Evolutionary conservation across 92 coral and sea anemone species (phyloP), one percentile per base, ranked within the genome.

Genomic region (Phenganax subtilis): DNA sequence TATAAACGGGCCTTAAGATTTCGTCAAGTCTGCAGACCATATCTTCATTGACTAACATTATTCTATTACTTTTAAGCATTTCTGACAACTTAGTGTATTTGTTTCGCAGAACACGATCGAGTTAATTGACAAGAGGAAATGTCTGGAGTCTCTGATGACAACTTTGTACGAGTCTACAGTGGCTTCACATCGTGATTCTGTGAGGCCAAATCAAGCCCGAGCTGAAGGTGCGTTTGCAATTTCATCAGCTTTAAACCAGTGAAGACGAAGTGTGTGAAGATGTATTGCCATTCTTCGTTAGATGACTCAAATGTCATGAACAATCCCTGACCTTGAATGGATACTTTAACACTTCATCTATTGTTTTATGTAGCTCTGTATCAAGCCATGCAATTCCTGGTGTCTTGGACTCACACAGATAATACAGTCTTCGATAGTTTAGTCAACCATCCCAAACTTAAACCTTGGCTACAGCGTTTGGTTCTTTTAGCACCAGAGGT

Each of bases 401-500:
- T 94, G 60, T 94, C 98, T 20, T 91, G 97, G 87, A 96, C 98
- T 51, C 92, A 91, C 86, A 94, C 98, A 15, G 97, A 94, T 57
- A 81, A 88, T 12, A 86, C 87, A 66, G 97, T 94, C 10, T 84
- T 90, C 75, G 86, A 89, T 47, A 88, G 90, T 10, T 89, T 91
- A 77, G 85, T 94, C 30, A 88, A 90, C 54, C 98, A 94, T 54
- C 90, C 91, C 81, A 91, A 94, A 82, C 92, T 94, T 64, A 91
- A 88, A 80, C 91, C 88, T 27, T 94, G 98, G 98, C 88, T 94
- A 6, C 96, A 90, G 58, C 98, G 92, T 64, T 91, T 94, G 28
- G 98, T 94, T 27, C 89, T 94, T 0, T 72, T 94, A 52, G 98
- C 98, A 10, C 93, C 90, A 74, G 98, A 94, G 98, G 98, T 94